Conservation (phyloP, 2,113 vertebrate genomes). For the Albula goreensis region DNA sequence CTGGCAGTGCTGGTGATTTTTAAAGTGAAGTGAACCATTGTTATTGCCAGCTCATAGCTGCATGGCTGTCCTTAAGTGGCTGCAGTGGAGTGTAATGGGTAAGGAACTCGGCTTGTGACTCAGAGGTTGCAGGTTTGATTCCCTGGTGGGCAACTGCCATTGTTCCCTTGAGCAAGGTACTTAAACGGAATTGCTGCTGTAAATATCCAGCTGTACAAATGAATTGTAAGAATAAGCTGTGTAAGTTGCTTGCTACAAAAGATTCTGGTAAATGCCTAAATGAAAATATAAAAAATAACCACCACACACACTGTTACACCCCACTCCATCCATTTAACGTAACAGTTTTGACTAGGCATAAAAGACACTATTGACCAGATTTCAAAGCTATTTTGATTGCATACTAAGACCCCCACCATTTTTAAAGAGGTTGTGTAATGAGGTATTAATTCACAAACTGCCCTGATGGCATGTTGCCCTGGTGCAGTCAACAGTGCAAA, state of each 20-base stretch:
- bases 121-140: too few species aligned
- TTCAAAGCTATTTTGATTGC: neutral
- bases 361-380: neutral
- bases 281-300: too few species aligned
- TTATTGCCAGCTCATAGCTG: neutral
- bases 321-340: neutral
- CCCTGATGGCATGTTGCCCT: neutral
- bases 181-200: too few species aligned
- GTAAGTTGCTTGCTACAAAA: too few species aligned
- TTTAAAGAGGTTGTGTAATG: neutral
- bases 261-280: too few species aligned
- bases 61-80: neutral
- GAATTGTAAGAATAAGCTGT: too few species aligned
- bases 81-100: too few species aligned
- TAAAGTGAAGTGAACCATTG: neutral
- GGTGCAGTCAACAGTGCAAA: too few species aligned
- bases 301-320: neutral
- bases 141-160: too few species aligned
- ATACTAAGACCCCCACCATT: neutral
- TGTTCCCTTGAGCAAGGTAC: too few species aligned
- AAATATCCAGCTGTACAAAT: too few species aligned
- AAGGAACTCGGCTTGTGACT: too few species aligned
- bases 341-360: neutral
- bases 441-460: neutral
- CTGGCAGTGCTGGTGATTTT: neutral